phyloP scores from a whole-genome alignment of 2,888 invertebrate species.

The Steinernema hermaphroditum region DNA sequence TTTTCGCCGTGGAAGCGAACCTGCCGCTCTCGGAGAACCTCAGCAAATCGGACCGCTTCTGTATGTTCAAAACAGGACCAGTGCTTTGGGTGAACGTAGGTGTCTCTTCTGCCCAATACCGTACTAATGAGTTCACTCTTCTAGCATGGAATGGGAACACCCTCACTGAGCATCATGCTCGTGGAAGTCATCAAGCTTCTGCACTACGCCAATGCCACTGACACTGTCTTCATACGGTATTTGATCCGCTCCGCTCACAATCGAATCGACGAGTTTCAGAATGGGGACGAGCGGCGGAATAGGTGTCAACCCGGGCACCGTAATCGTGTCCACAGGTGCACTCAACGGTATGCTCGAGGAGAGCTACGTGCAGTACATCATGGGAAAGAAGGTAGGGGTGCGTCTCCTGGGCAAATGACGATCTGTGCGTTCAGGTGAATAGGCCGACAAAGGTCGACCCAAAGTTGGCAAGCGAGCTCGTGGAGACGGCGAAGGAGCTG shows the following conservation, averaged over 20 bases:
- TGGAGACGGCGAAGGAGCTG: constrained; percentile 71
- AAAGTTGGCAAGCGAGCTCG: constrained; percentile 79
- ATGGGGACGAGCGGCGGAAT: constrained; percentile 83
- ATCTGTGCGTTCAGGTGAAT: constrained; percentile 63
- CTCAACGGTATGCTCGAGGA: constrained; percentile 84
- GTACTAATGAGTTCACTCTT: no score
- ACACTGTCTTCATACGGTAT: constrained; percentile 81
- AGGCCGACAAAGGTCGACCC: constrained; percentile 79
- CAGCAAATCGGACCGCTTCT: constrained; percentile 68
- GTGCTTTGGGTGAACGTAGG: constrained; percentile 69
- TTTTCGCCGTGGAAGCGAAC: constrained; percentile 63
- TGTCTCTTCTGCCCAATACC: neutral
- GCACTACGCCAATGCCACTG: constrained; percentile 84
- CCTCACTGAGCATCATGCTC: constrained; percentile 89
- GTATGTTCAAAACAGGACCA: constrained; percentile 69
- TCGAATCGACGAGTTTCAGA: no score
- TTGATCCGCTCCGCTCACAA: no score
- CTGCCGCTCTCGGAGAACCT: constrained; percentile 64
- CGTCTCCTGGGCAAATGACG: neutral
- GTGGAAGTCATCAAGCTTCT: constrained; percentile 95
- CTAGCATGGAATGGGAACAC: constrained; percentile 96
- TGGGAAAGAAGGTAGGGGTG: constrained; percentile 76
- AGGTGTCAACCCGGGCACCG: constrained; percentile 75
- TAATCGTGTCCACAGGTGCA: constrained; percentile 87
- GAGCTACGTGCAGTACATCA: constrained; percentile 70